Evolutionary conservation across 2,888 invertebrate species (phyloP).

Genomic region (Polydrusus cervinus): DNA sequence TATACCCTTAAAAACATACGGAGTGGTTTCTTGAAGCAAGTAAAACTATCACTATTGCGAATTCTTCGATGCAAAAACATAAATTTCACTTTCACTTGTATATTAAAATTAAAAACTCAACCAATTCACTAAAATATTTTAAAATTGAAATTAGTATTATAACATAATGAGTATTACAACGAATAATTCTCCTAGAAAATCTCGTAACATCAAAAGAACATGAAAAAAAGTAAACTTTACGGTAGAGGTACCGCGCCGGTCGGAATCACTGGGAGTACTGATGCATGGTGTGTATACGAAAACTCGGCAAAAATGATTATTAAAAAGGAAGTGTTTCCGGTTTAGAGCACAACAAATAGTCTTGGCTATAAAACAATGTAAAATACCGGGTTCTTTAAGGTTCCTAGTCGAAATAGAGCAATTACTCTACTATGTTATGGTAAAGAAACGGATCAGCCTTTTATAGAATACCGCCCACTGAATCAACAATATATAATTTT

Average conservation of each 20-base stretch:
- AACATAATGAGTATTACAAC: conserved; percentile 9
- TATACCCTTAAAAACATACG: no score
- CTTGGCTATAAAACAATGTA: conserved; percentile 22
- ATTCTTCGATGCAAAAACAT: background rate
- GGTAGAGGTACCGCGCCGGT: conserved; percentile 28
- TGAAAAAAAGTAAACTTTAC: conserved; percentile 10
- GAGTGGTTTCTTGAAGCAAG: background rate
- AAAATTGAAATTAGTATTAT: conserved; percentile 15
- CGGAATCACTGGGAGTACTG: conserved; percentile 43
- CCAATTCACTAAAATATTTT: conserved; percentile 18
- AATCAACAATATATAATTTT: no score
- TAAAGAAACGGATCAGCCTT: no score
- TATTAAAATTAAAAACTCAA: conserved; percentile 4
- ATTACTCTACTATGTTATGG: no score
- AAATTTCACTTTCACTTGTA: conserved; percentile 20
- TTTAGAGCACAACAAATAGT: conserved; percentile 39
- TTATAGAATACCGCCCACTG: no score
- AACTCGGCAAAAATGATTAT: conserved; percentile 47
- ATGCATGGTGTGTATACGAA: conserved; percentile 38
- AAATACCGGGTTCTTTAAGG: conserved; percentile 26
- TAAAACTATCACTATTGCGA: background rate
- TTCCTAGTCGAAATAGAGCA: conserved; percentile 5
- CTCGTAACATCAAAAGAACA: background rate
- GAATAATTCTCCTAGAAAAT: conserved; percentile 4
- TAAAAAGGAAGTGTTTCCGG: conserved; percentile 51